phyloP scores from a whole-genome alignment of 2,113 vertebrate species.

The Clupea harengus region DNA sequence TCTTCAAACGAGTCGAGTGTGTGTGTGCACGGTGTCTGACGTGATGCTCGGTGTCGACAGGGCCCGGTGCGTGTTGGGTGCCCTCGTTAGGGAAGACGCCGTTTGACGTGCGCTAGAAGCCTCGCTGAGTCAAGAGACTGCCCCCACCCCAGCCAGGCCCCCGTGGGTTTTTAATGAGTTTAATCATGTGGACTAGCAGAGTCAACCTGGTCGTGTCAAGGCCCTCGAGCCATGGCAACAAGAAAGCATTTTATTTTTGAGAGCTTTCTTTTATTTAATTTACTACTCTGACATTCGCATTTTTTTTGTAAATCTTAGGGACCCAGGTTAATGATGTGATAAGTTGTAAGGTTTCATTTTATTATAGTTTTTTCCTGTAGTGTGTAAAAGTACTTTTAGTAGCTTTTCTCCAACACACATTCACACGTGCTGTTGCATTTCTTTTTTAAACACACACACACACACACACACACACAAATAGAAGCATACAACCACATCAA shows the following conservation, averaged over 20 bases:
- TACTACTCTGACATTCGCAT: background rate
- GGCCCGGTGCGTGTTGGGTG: slow-evolving; percentile 31
- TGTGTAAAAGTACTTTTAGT: background rate
- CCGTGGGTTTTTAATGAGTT: slow-evolving; percentile 18
- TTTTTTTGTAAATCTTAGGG: background rate
- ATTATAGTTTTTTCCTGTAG: background rate
- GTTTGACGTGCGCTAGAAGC: slow-evolving; percentile 27
- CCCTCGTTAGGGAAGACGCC: slow-evolving; percentile 33
- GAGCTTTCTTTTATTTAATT: background rate
- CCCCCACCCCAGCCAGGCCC: background rate
- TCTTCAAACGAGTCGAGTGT: slow-evolving; percentile 50
- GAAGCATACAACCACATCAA: background rate
- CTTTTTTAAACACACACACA: background rate
- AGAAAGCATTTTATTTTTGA: background rate
- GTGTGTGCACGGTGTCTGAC: background rate
- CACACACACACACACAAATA: background rate
- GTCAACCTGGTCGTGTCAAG: background rate
- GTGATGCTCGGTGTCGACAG: slow-evolving; percentile 13
- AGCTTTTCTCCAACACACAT: background rate
- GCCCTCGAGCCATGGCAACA: background rate
- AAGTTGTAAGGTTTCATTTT: background rate
- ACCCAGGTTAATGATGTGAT: background rate
- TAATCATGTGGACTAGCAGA: background rate
- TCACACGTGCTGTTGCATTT: background rate
- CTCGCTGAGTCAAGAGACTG: slow-evolving; percentile 15